Conservation (phyloP, 2,888 invertebrate genomes). For the Lysandra bellargus region DNA sequence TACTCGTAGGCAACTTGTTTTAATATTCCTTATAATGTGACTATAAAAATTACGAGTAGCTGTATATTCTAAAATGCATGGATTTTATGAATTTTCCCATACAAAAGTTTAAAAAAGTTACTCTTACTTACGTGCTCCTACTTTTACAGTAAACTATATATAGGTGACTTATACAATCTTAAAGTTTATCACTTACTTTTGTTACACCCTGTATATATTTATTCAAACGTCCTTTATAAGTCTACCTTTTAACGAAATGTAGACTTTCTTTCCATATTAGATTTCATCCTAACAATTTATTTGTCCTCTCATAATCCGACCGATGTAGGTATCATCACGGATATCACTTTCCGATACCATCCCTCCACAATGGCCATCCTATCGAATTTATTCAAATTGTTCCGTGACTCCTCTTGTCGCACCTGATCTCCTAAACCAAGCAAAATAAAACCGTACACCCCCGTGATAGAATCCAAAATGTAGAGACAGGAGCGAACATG, state of each 20-base stretch:
- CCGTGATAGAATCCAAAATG: conserved; percentile 38
- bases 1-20: too few relatives aligned
- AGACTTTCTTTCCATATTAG: background rate
- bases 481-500: conserved; percentile 58
- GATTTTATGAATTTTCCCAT: too few relatives aligned
- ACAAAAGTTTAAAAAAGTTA: too few relatives aligned
- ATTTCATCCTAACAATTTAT: background rate
- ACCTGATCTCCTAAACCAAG: conserved; percentile 55
- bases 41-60: too few relatives aligned
- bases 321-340: conserved; percentile 61
- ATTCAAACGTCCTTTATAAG: too few relatives aligned
- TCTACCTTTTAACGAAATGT: background rate
- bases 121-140: too few relatives aligned
- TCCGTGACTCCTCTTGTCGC: conserved; percentile 65
- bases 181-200: too few relatives aligned
- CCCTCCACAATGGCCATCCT: conserved; percentile 58
- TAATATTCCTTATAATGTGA: too few relatives aligned
- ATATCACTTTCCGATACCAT: conserved; percentile 72
- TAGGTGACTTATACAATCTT: too few relatives aligned
- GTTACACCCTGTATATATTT: too few relatives aligned
- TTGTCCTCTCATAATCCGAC: conserved; percentile 13
- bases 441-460: conserved; percentile 43
- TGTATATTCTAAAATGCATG: too few relatives aligned
- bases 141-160: too few relatives aligned
- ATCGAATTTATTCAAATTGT: conserved; percentile 80